Conservation (phyloP, 2,888 invertebrate genomes). For the Drosophila emarginata region DNA sequence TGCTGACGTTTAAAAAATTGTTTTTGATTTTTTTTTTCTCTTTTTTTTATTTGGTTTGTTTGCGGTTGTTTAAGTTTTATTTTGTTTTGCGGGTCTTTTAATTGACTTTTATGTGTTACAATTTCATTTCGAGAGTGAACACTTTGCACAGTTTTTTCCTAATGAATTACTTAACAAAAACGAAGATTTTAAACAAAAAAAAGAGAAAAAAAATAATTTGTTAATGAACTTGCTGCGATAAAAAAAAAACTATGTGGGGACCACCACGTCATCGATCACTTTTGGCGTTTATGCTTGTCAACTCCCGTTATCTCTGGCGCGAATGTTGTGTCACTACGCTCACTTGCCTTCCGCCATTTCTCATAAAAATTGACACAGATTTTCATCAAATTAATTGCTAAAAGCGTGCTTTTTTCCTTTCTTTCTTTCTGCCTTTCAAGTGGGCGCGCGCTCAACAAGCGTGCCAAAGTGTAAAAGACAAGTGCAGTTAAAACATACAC, state of each 20-base stretch:
- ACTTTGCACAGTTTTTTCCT: constrained; percentile 42
- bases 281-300: constrained; percentile 7
- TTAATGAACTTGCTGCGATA: not conserved
- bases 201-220: not conserved
- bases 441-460: constrained; percentile 57
- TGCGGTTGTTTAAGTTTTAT: constrained; percentile 42
- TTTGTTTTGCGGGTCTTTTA: constrained; percentile 28
- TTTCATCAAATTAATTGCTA: constrained; percentile 72
- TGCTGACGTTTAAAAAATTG: constrained; percentile 59
- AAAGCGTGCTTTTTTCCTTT: constrained; percentile 32
- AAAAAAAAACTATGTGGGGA: not conserved
- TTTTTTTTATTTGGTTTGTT: constrained; percentile 56
- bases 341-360: constrained; percentile 34
- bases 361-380: constrained; percentile 64
- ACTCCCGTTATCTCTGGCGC: constrained; percentile 6
- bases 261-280: not conserved
- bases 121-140: constrained; percentile 56
- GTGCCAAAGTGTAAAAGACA: constrained; percentile 63
- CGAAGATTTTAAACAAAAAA: not conserved
- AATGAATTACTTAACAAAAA: constrained; percentile 34
- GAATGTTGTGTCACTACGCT: constrained; percentile 19
- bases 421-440: not conserved
- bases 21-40: constrained; percentile 28
- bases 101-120: constrained; percentile 55
- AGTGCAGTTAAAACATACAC: constrained; percentile 53